A percentile compares a stretch with the other conserved stretches of the same genome.
Evolutionary conservation across 2,888 invertebrate genomes (phyloP).

Genomic region (Ischnus inquisitorius): DNA sequence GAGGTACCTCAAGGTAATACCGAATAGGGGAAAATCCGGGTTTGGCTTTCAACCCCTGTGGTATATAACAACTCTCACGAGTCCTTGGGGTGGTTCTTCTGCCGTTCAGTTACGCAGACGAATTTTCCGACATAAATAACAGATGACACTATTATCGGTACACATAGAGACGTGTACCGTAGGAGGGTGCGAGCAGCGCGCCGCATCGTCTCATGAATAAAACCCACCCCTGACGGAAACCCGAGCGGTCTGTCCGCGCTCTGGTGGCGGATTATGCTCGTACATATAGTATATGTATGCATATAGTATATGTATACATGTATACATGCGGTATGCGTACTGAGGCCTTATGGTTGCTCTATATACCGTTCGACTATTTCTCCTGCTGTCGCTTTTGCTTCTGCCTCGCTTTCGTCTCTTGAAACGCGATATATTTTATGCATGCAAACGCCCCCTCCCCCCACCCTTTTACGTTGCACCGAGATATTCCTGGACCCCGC

Average conservation of each 20-base stretch:
- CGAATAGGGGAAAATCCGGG: not conserved
- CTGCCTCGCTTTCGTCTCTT: constrained; percentile 15
- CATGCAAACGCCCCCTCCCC: constrained; percentile 10
- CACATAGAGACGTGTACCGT: constrained; percentile 27
- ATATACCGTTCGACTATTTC: constrained; percentile 43
- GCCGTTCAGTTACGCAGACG: constrained; percentile 9
- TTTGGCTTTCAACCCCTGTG: not conserved
- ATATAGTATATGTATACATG: constrained; percentile 1
- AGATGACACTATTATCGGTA: constrained; percentile 66
- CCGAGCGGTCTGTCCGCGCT: constrained; percentile 36
- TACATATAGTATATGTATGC: constrained; percentile 2
- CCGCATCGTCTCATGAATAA: constrained; percentile 71
- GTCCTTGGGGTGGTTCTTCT: constrained; percentile 22
- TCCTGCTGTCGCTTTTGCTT: constrained; percentile 5
- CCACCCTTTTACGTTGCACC: constrained; percentile 9
- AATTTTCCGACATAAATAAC: constrained; percentile 69
- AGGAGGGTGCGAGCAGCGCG: not conserved
- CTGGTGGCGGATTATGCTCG: constrained; percentile 59
- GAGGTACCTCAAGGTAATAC: not conserved
- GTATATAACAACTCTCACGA: constrained; percentile 3
- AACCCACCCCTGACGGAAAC: constrained; percentile 57
- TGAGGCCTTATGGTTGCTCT: constrained; percentile 48
- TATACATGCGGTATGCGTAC: constrained; percentile 47
- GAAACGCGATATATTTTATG: constrained; percentile 47
- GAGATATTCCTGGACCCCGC: constrained; percentile 11